Evolutionary conservation across 2,888 invertebrate genomes (phyloP).

Genomic region (Aphrophora alni): DNA sequence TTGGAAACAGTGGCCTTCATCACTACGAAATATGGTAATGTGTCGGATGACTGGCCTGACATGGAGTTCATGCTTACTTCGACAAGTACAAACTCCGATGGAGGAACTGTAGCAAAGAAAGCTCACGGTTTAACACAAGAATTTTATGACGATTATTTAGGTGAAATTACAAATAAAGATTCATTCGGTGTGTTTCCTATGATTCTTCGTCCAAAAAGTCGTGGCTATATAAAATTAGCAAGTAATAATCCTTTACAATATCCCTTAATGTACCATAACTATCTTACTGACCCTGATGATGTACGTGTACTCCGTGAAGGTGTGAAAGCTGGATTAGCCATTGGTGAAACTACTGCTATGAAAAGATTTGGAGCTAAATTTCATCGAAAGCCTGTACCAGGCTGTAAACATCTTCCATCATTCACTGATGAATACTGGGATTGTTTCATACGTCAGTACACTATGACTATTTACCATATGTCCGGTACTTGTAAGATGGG

Average conservation of each 20-base stretch:
- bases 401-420: constrained; percentile 78
- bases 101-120: constrained; percentile 73
- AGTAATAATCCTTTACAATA: constrained; percentile 73
- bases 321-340: constrained; percentile 82
- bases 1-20: constrained; percentile 89
- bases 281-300: constrained; percentile 86
- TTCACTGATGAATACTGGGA: constrained; percentile 90
- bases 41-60: constrained; percentile 88
- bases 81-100: constrained; percentile 81
- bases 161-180: constrained; percentile 74
- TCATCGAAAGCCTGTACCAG: constrained; percentile 76
- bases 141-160: constrained; percentile 78
- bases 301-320: constrained; percentile 84
- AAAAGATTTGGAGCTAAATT: constrained; percentile 79
- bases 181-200: constrained; percentile 85
- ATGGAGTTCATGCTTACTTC: constrained; percentile 91
- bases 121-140: constrained; percentile 84
- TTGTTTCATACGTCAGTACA: constrained; percentile 81
- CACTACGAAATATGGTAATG: constrained; percentile 86
- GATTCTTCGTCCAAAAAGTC: constrained; percentile 87
- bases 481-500: constrained; percentile 89
- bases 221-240: constrained; percentile 77
- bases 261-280: constrained; percentile 90
- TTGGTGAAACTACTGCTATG: constrained; percentile 61
- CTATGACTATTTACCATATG: constrained; percentile 87